These are phyloP conservation scores for Calliphora vomitoria DNA, from an alignment of 2,888 invertebrate genomes.

Conservation along the genomic window DNA sequence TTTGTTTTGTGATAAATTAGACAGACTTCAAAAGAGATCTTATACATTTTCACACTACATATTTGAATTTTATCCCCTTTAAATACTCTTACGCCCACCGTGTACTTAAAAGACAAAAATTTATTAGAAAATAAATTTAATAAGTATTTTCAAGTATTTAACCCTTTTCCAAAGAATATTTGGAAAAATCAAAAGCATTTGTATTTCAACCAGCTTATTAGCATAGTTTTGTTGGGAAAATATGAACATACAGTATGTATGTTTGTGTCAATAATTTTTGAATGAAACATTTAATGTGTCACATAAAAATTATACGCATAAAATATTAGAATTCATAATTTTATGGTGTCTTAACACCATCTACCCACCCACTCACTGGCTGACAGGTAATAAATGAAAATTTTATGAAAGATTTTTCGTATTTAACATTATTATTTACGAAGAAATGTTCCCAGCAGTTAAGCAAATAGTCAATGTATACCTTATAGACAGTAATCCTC, in stretches of 20 bases:
- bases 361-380: background rate
- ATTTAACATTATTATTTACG: background rate
- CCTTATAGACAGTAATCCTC: too few species aligned
- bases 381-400: background rate
- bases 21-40: constrained; percentile 5
- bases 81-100: background rate
- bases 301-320: constrained; percentile 20
- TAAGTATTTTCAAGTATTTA: background rate
- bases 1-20: background rate
- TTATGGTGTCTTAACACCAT: constrained; percentile 21
- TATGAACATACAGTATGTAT: background rate
- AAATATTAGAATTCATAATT: constrained; percentile 39
- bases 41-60: background rate
- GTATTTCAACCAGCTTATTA: background rate
- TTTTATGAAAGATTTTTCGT: background rate
- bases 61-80: background rate
- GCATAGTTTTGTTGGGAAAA: background rate
- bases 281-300: constrained; percentile 29
- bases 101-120: background rate
- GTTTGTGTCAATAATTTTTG: background rate
- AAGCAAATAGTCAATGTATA: too few species aligned
- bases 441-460: too few species aligned
- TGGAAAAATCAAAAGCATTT: background rate
- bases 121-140: background rate
- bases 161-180: background rate